Evolutionary conservation across 30 jellyfish, hydroid and myxozoan genomes (phyloP).

Genomic region (Hydractinia echinata): DNA sequence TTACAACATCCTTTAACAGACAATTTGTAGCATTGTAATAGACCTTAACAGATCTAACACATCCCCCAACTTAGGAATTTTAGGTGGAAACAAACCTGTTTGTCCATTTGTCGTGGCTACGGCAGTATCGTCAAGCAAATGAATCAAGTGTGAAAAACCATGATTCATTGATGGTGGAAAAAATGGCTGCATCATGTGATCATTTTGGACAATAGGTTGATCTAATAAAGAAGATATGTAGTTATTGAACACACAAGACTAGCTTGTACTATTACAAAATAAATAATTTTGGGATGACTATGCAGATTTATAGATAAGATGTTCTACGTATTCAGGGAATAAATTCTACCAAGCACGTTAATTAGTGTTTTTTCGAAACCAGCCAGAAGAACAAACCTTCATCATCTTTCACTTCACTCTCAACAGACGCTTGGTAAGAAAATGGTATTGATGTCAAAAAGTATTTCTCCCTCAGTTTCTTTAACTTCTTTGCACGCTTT

Average conservation of each 20-base stretch:
- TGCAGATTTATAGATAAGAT: too few species aligned
- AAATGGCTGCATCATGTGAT: slow-evolving; percentile 12
- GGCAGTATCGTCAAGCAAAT: slow-evolving; percentile 31
- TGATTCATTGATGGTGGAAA: slow-evolving; percentile 24
- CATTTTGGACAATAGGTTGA: not conserved
- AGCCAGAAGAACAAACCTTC: not conserved
- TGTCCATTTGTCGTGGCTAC: not conserved
- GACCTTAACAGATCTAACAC: too few species aligned
- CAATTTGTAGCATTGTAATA: too few species aligned
- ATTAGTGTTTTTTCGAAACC: too few species aligned
- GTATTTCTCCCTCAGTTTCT: slow-evolving; percentile 44
- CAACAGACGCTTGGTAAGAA: slow-evolving; percentile 45
- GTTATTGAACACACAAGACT: not conserved
- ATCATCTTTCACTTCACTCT: slow-evolving; percentile 38
- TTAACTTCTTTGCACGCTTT: slow-evolving; percentile 49
- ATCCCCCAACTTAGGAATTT: too few species aligned
- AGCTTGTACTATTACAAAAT: too few species aligned
- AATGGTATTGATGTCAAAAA: slow-evolving; percentile 56
- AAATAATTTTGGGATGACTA: too few species aligned
- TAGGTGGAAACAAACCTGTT: slow-evolving; percentile 5
- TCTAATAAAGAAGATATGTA: slow-evolving; percentile 2
- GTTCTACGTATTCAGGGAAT: too few species aligned
- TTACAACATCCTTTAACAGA: too few species aligned
- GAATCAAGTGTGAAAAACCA: slow-evolving; percentile 17
- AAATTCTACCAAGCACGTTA: too few species aligned